Conservation (phyloP, 2,888 invertebrate species). For the Dicycla oo region DNA sequence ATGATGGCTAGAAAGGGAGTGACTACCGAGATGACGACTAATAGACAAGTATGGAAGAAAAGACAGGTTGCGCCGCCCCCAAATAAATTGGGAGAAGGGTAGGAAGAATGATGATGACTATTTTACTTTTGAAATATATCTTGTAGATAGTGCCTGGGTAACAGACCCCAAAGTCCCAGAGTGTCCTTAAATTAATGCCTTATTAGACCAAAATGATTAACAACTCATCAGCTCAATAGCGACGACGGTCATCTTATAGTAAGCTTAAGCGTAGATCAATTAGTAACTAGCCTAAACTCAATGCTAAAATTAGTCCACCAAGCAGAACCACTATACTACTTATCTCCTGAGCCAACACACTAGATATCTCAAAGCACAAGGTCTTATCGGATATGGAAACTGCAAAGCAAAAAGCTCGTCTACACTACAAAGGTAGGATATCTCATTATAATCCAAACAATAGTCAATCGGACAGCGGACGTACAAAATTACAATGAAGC, state of each 20-base stretch:
- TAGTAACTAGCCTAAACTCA: no score
- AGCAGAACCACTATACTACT: neutral
- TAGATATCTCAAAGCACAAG: neutral
- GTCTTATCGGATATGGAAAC: slow-evolving; percentile 15
- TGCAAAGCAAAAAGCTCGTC: slow-evolving; percentile 23
- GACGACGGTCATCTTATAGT: no score
- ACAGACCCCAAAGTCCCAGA: neutral
- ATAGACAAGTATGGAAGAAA: no score
- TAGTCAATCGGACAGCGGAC: slow-evolving; percentile 70
- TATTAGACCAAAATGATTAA: neutral
- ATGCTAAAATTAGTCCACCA: neutral
- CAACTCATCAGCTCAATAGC: neutral
- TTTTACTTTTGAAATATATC: no score
- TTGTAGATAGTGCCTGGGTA: neutral
- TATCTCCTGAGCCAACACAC: no score
- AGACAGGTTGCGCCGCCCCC: no score
- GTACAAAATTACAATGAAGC: slow-evolving; percentile 68
- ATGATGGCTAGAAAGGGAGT: no score
- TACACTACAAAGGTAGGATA: slow-evolving; percentile 59
- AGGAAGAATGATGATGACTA: no score
- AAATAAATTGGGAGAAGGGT: no score
- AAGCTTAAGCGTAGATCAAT: no score
- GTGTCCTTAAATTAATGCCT: no score
- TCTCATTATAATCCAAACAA: slow-evolving; percentile 73
- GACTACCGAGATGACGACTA: no score